Base-by-base conservation (phyloP, 2,888 invertebrate genomes). In the Hemicrepidius hirtus region DNA sequence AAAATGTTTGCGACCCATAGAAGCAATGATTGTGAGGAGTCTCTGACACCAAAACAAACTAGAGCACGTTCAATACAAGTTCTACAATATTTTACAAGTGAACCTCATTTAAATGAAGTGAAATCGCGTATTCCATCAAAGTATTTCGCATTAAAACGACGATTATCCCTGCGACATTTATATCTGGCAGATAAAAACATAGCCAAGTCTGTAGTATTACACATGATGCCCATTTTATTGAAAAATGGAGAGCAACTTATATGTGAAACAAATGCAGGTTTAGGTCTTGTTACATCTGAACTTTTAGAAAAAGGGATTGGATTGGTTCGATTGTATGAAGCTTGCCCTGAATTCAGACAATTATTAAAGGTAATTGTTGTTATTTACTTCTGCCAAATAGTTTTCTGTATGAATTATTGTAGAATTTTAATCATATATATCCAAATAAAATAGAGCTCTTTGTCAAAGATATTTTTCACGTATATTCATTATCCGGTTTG, bases 181-280 rank as follows among this genome's bases (percentile, higher is more conserved):
- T 79, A 79, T 70, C 65, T 80, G 55, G 37, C 75, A 0, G 76
- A 80, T 68, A 44, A 65, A n/a, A 1, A 41, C 10, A 44, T 77
- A 44, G 77, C 77, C 0, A 66, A 62, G 50, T 69, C 65, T 55
- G 76, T 78, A 20, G 76, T 68, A 0, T 66, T 62, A 16, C 62
- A 53, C 18, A 71, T 80, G 9, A 16, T 77, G 16, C 78, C 81
- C 13, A 67, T 83, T 44, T 69, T 75, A 21, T 12, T 49, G n/a
- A 41, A 66, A 21, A 74, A 79, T 70, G 71, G 65, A 16, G 71
- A 79, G 18, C 81, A 81, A 55, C 86, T 88, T 1, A 81, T 92
- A 13, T 85, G 92, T n/a, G 94, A 94, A 87, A 87, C 92, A 0
- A 92, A 92, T 85, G 92, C 94, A 0, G 94, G 94, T 0, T 85